A percentile compares a stretch with the other conserved stretches of the same genome.
Conservation (phyloP, 2,113 vertebrate genomes). For the Peromyscus californicus region DNA sequence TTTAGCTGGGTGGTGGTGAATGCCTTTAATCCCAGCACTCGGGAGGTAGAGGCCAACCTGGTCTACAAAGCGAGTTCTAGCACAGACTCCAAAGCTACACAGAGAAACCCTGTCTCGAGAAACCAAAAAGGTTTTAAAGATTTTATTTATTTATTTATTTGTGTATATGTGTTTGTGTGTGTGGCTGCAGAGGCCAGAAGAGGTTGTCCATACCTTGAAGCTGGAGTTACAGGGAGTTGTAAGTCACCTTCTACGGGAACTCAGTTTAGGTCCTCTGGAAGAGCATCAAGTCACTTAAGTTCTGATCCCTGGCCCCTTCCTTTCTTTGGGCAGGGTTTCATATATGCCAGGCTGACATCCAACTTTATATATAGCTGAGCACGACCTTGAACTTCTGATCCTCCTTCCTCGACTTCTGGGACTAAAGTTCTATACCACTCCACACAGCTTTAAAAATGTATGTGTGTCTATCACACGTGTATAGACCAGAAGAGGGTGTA, state of each 20-base stretch:
- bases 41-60: too few relatives aligned
- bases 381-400: neutral
- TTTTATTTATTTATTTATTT: neutral
- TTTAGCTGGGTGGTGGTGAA: too few relatives aligned
- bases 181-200: neutral
- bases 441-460: neutral
- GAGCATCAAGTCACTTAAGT: neutral
- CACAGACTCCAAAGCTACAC: too few relatives aligned
- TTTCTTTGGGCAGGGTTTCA: neutral
- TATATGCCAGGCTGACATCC: neutral
- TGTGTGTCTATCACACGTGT: neutral
- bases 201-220: neutral
- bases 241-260: neutral
- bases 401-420: neutral
- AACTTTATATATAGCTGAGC: neutral
- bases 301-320: neutral
- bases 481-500: neutral
- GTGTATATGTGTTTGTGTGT: neutral
- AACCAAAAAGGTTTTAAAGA: neutral
- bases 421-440: neutral
- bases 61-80: too few relatives aligned
- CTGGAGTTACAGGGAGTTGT: neutral
- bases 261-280: neutral
- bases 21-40: too few relatives aligned
- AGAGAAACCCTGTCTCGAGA: too few relatives aligned